Percentiles rank a stretch among this genome's conserved stretches.
Evolutionary conservation across 2,888 invertebrate species (phyloP).

Genomic region (Norana najaformis): DNA sequence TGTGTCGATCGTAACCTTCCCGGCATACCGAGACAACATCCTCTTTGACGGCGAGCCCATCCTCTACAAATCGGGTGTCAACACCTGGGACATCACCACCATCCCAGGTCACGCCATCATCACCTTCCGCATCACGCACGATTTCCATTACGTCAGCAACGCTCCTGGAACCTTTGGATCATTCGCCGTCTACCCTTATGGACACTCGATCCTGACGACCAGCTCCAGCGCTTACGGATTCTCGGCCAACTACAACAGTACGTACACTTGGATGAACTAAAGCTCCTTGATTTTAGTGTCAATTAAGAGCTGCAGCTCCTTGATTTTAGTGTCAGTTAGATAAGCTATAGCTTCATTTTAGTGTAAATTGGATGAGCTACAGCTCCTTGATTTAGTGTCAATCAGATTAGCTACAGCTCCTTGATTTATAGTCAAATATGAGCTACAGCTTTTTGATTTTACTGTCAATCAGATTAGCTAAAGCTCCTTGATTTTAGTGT

Average conservation of each 20-base stretch:
- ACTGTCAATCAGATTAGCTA: background rate
- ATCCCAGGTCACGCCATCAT: conserved; percentile 19
- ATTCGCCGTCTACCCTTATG: conserved; percentile 34
- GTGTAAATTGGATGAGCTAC: too few relatives aligned
- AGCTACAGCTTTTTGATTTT: too few relatives aligned
- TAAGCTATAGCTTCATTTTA: too few relatives aligned
- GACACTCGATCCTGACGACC: conserved; percentile 29
- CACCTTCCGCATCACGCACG: conserved; percentile 26
- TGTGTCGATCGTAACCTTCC: conserved; percentile 30
- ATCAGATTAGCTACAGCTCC: too few relatives aligned
- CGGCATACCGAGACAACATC: conserved; percentile 29
- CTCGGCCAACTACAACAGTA: conserved; percentile 34
- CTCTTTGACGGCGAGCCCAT: conserved; percentile 27
- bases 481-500: too few relatives aligned
- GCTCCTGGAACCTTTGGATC: conserved; percentile 21
- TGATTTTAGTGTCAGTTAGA: too few relatives aligned
- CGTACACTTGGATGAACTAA: background rate
- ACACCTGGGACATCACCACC: background rate
- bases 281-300: too few relatives aligned
- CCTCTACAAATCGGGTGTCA: background rate
- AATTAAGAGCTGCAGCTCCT: too few relatives aligned
- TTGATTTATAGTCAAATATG: too few relatives aligned
- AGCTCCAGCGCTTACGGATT: conserved; percentile 36
- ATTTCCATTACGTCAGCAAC: conserved; percentile 26
- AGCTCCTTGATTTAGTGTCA: too few relatives aligned